A percentile compares a stretch with the other conserved stretches of the same genome.
phyloP scores from a whole-genome alignment of 1,140 invertebrate species.

The Melanaphis sacchari region DNA sequence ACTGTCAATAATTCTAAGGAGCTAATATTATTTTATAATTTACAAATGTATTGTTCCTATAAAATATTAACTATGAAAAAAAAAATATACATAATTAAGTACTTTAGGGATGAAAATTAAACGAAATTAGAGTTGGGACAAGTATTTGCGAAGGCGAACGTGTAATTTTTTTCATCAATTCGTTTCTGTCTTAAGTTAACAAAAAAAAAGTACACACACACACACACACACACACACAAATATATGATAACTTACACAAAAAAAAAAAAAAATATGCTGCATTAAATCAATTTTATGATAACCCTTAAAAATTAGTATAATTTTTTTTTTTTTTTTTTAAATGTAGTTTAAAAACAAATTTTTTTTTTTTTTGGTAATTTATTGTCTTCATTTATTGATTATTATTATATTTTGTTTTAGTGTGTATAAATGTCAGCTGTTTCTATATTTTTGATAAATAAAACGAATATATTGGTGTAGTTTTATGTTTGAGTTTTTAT shows the following conservation, averaged over 20 bases:
- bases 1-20: not conserved
- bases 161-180: not conserved
- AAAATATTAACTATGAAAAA: not conserved
- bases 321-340: not conserved
- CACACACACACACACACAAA: not conserved
- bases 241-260: no score
- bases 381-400: not conserved
- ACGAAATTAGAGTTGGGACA: not conserved
- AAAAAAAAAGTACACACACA: not conserved
- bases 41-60: not conserved
- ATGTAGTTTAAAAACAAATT: not conserved
- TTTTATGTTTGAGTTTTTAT: not conserved
- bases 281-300: not conserved
- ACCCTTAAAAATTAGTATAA: not conserved
- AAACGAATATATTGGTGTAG: not conserved
- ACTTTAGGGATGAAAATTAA: not conserved
- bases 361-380: constrained; percentile 18
- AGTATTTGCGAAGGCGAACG: not conserved
- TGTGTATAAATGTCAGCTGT: not conserved
- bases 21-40: not conserved
- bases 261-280: not conserved
- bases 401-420: not conserved
- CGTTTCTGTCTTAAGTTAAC: not conserved
- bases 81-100: not conserved
- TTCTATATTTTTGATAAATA: not conserved